Conservation (phyloP, 2,888 invertebrate species). For the Mythimna vitellina region DNA sequence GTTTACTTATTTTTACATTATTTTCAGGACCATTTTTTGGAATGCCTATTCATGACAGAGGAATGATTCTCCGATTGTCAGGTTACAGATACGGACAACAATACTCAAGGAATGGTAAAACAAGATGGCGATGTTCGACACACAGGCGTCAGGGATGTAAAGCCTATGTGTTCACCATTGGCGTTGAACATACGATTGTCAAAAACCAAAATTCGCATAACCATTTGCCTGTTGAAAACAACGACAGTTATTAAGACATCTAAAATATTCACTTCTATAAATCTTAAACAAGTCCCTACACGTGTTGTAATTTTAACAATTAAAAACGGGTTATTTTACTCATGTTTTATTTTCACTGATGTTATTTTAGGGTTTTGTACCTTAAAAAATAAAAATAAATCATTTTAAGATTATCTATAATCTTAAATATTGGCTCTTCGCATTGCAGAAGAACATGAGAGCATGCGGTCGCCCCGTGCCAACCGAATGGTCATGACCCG, state of each 20-base stretch:
- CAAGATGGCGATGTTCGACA: slow-evolving; percentile 1
- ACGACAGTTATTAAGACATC: neutral
- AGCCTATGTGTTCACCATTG: neutral
- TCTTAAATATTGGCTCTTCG: too few relatives aligned
- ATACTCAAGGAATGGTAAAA: slow-evolving; percentile 1
- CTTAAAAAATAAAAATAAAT: too few relatives aligned
- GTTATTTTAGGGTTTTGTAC: too few relatives aligned
- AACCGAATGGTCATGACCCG: too few relatives aligned
- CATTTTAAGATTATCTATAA: too few relatives aligned
- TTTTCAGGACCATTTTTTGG: slow-evolving; percentile 3
- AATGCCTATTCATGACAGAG: neutral
- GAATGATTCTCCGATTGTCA: neutral
- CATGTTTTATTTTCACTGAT: too few relatives aligned
- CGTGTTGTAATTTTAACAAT: too few relatives aligned
- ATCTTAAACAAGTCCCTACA: neutral
- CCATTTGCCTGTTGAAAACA: neutral
- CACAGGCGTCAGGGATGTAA: neutral
- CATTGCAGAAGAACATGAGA: too few relatives aligned
- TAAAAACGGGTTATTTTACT: too few relatives aligned
- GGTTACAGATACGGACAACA: slow-evolving; percentile 3
- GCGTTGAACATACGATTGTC: neutral
- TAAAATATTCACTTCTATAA: neutral
- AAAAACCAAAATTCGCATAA: neutral
- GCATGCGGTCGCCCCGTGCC: too few relatives aligned
- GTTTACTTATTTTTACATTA: neutral